These are phyloP conservation scores for Microcebus tavaratra DNA, from an alignment of 2,113 vertebrate genomes.

Conservation along the genomic window DNA sequence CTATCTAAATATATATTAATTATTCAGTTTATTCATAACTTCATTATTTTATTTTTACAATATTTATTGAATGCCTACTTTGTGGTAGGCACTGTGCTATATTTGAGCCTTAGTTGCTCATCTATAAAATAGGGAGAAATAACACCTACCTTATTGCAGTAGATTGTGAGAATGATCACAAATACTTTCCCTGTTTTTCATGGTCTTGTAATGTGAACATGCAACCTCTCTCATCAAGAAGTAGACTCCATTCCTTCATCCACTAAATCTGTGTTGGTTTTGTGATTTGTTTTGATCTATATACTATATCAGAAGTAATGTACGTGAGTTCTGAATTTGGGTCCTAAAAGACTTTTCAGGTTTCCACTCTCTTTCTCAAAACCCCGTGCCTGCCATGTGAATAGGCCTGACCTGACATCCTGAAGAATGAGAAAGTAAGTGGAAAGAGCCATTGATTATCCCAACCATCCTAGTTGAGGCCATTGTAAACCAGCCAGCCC, in stretches of 20 bases:
- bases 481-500: background rate
- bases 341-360: background rate
- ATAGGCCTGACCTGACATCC: background rate
- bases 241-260: background rate
- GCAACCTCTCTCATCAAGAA: background rate
- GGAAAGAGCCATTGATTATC: background rate
- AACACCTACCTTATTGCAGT: background rate
- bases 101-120: background rate
- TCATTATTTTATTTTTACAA: background rate
- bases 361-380: background rate
- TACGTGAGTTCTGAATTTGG: background rate
- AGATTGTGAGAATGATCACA: background rate
- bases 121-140: background rate
- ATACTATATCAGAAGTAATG: background rate
- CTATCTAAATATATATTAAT: background rate
- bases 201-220: background rate
- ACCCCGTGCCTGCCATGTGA: background rate
- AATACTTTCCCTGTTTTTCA: background rate
- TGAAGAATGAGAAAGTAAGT: background rate
- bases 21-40: background rate
- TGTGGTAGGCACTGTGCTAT: background rate
- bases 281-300: background rate
- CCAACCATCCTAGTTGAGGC: background rate
- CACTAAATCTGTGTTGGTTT: background rate
- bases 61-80: conserved; percentile 2